A percentile compares a stretch with the other conserved stretches of the same genome.
Conservation (phyloP, 2,113 vertebrate genomes). For the Pangasianodon gigas region DNA sequence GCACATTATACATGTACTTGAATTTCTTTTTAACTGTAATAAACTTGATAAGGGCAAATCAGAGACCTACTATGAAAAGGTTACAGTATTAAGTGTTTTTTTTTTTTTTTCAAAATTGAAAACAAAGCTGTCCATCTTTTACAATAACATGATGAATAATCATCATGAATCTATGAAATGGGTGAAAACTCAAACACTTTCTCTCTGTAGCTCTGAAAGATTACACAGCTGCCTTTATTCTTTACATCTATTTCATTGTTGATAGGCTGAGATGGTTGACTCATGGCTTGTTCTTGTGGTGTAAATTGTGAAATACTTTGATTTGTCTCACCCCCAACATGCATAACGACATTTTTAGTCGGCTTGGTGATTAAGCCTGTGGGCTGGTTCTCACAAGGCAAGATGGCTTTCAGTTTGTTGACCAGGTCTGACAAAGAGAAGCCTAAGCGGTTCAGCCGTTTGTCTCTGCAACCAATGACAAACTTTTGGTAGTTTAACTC, state of each 20-base stretch:
- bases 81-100: not conserved
- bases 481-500: conserved; percentile 73
- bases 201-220: not conserved
- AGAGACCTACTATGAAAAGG: not conserved
- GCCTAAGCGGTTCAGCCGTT: conserved; percentile 50
- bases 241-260: conserved; percentile 26
- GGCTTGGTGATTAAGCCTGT: not conserved
- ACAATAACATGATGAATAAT: not conserved
- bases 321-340: not conserved
- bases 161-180: not conserved
- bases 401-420: conserved; percentile 65
- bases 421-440: conserved; percentile 58
- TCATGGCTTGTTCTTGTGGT: not conserved
- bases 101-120: not conserved
- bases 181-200: conserved; percentile 11
- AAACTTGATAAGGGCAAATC: not conserved
- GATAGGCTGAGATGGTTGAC: not conserved
- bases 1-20: not conserved
- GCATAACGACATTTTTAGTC: not conserved
- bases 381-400: conserved; percentile 53
- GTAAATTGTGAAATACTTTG: not conserved
- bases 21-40: not conserved
- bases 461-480: conserved; percentile 63
- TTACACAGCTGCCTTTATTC: not conserved
- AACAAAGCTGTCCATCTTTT: not conserved